Evolutionary conservation across 2,113 vertebrate species (phyloP), one percentile per base, ranked within the genome.

Genomic region (Mus spicilegus): DNA sequence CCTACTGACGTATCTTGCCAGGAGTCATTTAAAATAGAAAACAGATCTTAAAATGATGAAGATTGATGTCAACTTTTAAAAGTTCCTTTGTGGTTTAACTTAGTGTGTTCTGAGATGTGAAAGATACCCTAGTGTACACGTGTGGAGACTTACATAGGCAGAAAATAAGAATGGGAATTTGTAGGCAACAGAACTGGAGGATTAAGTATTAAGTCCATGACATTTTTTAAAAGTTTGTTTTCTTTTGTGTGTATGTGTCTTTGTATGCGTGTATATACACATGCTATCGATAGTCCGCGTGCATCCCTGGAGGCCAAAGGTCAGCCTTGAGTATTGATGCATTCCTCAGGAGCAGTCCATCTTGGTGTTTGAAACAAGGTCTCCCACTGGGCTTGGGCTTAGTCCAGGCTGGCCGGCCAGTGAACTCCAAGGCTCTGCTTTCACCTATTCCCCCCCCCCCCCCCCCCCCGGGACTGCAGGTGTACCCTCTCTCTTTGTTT

Each of bases 71-170:
- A 81, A 24, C 42, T n/a, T 87, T 76, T 56, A 49, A 30, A 85
- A 72, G 89, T 17, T 85, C 67, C 22, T 56, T 54, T 77, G 0
- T 63, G 9, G 49, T 89, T 91, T 95, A 22, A 72, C 81, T 61
- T 87, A 61, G 3, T 28, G 3, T 70, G 26, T 65, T 92, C 56
- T 95, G 95, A 87, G 86, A 87, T 20, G 4, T 58, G 56, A 67
- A 77, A 33, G 39, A 19, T 24, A 39, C 20, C 42, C 19, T 87
- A 1, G 36, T 30, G 13, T 30, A 8, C 9, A 10, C 4, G 1
- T 0, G 0, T 56, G 14, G 7, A 69, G 81, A 17, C 4, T 9
- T 1, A 1, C 2, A 0, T 12, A 30, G 61, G 61, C 22, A 33
- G 72, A 77, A 75, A 30, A 16, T 9, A 39, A 72, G 70, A 5